phyloP scores from a whole-genome alignment of 64 coral and sea anemone species.

The Stichodactyla helianthus region DNA sequence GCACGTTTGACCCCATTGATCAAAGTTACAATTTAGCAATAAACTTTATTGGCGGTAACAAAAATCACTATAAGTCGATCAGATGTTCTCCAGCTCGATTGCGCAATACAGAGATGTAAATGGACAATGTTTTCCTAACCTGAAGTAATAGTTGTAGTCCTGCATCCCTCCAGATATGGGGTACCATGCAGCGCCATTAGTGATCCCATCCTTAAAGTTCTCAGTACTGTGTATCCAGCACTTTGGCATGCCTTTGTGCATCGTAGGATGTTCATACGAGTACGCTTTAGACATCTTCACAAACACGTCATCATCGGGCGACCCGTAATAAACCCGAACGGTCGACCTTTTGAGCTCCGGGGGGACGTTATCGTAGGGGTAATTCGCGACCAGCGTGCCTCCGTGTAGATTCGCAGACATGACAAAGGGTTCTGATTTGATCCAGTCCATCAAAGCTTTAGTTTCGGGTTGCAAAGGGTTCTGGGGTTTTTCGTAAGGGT shows the following conservation, averaged over 20 bases:
- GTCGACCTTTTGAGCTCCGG: conserved; percentile 37
- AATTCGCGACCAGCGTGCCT: conserved; percentile 88
- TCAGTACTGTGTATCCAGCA: conserved; percentile 49
- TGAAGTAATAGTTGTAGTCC: conserved; percentile 97
- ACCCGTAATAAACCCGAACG: conserved; percentile 61
- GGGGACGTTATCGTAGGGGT: conserved; percentile 89
- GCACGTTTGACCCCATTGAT: no score
- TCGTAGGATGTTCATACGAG: conserved; percentile 70
- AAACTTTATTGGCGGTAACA: no score
- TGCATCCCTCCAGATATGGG: conserved; percentile 94
- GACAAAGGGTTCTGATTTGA: conserved; percentile 72
- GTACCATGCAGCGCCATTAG: conserved; percentile 94
- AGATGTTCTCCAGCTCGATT: no score
- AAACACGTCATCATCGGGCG: conserved; percentile 97
- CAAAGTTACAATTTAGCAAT: no score
- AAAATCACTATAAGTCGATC: no score
- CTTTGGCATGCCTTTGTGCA: conserved; percentile 62
- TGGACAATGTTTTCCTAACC: conserved; percentile 13
- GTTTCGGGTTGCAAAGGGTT: conserved; percentile 68
- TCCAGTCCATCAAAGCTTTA: conserved; percentile 83
- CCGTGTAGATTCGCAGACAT: conserved; percentile 93
- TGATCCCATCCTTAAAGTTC: conserved; percentile 80
- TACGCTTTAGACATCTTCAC: conserved; percentile 65
- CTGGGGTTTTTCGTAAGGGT: conserved; percentile 50
- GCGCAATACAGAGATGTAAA: no score